Percentiles rank a stretch among this genome's conserved stretches.
Conservation (phyloP, 2,888 invertebrate species). For the Piscicola geometra region DNA sequence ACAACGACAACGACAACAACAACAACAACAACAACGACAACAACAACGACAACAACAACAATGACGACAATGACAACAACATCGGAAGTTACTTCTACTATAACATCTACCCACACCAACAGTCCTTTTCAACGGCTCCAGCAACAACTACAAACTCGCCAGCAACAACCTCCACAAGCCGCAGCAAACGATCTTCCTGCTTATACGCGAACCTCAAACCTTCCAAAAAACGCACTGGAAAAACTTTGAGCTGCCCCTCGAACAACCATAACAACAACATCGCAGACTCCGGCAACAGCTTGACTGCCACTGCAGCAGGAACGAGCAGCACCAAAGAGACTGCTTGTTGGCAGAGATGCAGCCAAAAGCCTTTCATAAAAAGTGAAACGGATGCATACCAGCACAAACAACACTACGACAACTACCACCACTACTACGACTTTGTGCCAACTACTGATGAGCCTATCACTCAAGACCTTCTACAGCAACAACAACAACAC, state of each 20-base stretch:
- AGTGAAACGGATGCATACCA: neutral
- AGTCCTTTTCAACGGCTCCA: neutral
- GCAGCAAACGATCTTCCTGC: no score
- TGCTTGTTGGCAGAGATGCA: no score
- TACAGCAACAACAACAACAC: conserved; percentile 9
- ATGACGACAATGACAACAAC: neutral
- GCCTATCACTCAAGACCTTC: neutral
- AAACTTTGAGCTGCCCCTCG: no score
- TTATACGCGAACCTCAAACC: no score
- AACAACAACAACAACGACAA: conserved; percentile 1
- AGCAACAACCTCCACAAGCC: no score
- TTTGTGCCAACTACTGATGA: neutral
- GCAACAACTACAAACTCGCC: no score
- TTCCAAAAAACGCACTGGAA: no score
- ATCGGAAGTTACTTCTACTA: neutral
- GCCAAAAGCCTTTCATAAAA: no score
- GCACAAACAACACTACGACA: neutral
- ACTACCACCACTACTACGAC: neutral
- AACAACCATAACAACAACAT: conserved; percentile 9
- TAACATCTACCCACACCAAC: neutral
- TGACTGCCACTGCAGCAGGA: no score
- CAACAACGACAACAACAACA: neutral
- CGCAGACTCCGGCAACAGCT: neutral
- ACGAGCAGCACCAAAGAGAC: no score
- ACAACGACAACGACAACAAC: neutral